Percentiles rank a stretch among this genome's conserved stretches.
Evolutionary conservation across 2,113 vertebrate species (phyloP).

Genomic region (Thamnophis sirtalis): DNA sequence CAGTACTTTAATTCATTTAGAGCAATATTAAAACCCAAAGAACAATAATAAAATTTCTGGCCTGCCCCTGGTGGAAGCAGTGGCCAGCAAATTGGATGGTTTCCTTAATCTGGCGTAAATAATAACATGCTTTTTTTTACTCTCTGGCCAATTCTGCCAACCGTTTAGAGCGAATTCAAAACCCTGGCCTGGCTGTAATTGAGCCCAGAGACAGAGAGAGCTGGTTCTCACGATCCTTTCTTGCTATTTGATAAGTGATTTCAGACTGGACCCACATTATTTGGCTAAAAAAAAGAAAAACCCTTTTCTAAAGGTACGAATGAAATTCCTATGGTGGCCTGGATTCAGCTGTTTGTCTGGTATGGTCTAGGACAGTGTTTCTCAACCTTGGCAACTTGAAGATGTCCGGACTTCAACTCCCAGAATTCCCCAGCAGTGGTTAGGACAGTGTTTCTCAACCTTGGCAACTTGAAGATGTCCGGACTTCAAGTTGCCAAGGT

Average conservation of each 20-base stretch:
- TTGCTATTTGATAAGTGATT: slow-evolving; percentile 63
- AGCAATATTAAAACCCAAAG: slow-evolving; percentile 81
- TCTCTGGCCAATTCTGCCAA: slow-evolving; percentile 74
- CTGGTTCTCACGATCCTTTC: slow-evolving; percentile 54
- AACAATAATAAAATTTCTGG: slow-evolving; percentile 83
- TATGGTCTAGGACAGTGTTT: background rate
- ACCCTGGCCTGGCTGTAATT: slow-evolving; percentile 72
- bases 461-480: no score
- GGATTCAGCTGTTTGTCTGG: background rate
- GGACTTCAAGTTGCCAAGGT: no score
- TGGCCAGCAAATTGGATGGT: slow-evolving; percentile 81
- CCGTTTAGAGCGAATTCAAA: slow-evolving; percentile 79
- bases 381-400: no score
- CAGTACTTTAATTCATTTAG: slow-evolving; percentile 80
- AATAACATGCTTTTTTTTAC: slow-evolving; percentile 78
- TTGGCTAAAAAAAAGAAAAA: background rate
- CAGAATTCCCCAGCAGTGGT: no score
- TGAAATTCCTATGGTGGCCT: background rate
- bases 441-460: no score
- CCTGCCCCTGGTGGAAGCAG: slow-evolving; percentile 76
- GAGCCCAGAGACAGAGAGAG: slow-evolving; percentile 76
- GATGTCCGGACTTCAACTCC: no score
- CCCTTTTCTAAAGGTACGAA: background rate
- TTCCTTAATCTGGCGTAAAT: slow-evolving; percentile 87
- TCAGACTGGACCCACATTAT: slow-evolving; percentile 57